Evolutionary conservation across 2,888 invertebrate species (phyloP).

Genomic region (Empis stercorea): DNA sequence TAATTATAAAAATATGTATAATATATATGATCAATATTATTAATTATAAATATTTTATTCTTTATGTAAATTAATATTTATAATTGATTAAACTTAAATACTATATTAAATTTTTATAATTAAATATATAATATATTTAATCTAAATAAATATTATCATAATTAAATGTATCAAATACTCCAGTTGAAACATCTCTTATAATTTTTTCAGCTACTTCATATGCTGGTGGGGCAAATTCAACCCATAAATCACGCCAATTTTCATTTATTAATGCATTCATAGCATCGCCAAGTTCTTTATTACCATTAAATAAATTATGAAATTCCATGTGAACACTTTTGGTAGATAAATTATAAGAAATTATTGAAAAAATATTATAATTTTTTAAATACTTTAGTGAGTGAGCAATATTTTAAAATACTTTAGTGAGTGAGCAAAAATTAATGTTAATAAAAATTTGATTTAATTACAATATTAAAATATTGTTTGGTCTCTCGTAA

Average conservation of each 20-base stretch:
- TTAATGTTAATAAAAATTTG: too few relatives aligned
- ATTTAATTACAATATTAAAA: too few relatives aligned
- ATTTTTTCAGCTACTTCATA: background rate
- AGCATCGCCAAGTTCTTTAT: slow-evolving; percentile 8
- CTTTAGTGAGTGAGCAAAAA: too few relatives aligned
- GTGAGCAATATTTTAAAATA: background rate
- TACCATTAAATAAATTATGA: slow-evolving; percentile 4
- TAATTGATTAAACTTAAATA: too few relatives aligned
- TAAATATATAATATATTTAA: background rate
- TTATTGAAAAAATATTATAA: background rate
- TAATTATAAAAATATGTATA: too few relatives aligned
- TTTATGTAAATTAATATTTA: too few relatives aligned
- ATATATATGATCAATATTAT: too few relatives aligned
- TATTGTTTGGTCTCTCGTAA: too few relatives aligned
- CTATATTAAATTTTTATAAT: too few relatives aligned
- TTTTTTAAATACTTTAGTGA: too few relatives aligned
- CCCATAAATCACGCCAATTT: slow-evolving; percentile 11
- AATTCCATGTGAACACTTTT: slow-evolving; percentile 8
- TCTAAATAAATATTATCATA: background rate
- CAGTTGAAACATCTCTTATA: background rate
- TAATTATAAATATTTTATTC: too few relatives aligned
- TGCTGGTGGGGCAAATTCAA: slow-evolving; percentile 3
- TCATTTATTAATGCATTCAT: slow-evolving; percentile 11
- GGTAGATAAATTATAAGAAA: background rate
- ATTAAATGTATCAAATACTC: background rate